Percentiles rank a stretch among this genome's conserved stretches.
These are phyloP conservation scores for Triops cancriformis DNA, from an alignment of 1,140 invertebrate genomes.

Conservation along the genomic window DNA sequence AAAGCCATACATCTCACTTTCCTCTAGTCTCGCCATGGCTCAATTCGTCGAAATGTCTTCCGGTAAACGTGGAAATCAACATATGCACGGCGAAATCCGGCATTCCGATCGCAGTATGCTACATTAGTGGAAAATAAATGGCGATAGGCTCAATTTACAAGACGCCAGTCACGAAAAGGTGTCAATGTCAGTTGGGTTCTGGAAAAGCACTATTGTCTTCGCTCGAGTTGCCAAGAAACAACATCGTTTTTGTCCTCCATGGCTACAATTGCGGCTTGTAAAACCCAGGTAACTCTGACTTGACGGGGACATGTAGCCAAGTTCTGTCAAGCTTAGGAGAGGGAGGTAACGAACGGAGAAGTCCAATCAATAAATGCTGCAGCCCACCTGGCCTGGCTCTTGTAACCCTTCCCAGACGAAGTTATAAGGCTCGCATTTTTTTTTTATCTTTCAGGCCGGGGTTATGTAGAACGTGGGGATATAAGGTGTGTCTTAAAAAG, in stretches of 20 bases:
- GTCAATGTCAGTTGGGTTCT: neutral
- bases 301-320: neutral
- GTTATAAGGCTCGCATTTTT: neutral
- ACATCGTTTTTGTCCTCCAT: neutral
- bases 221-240: neutral
- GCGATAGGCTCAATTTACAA: neutral
- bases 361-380: constrained; percentile 2
- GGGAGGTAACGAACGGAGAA: neutral
- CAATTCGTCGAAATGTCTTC: no score
- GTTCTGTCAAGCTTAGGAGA: neutral
- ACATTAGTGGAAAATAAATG: neutral
- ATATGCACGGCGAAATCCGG: no score
- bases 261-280: neutral
- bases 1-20: no score
- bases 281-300: neutral
- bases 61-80: no score
- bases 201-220: neutral
- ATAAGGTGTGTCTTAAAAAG: neutral
- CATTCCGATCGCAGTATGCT: neutral
- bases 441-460: neutral
- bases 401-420: neutral
- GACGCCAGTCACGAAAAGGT: neutral
- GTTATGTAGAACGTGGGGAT: neutral
- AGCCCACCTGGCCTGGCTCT: neutral
- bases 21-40: no score